Conservation (phyloP, 2,113 vertebrate species). For the Onychorhynchus coronatus region DNA sequence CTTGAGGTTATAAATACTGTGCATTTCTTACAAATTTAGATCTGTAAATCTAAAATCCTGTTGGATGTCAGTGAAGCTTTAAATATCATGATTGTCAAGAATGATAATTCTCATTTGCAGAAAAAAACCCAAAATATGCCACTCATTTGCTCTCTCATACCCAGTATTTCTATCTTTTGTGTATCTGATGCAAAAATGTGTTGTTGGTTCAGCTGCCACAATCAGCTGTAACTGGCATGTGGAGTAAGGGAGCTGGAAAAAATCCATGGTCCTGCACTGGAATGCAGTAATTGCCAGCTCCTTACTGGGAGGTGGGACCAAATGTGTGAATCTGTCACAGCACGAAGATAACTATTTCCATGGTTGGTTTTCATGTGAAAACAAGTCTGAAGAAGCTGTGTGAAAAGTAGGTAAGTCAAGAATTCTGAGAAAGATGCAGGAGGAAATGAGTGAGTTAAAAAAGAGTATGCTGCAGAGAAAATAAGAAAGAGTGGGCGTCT, state of each 20-base stretch:
- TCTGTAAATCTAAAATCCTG: neutral
- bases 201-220: neutral
- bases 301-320: neutral
- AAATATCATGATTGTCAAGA: neutral
- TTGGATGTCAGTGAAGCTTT: neutral
- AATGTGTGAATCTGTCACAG: neutral
- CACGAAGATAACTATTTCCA: neutral
- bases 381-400: neutral
- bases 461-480: constrained; percentile 7
- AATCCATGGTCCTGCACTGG: neutral
- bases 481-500: constrained; percentile 13
- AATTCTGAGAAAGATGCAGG: neutral
- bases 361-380: neutral
- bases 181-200: neutral
- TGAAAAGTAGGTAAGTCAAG: neutral
- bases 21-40: neutral
- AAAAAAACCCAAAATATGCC: neutral
- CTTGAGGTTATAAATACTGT: neutral
- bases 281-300: constrained; percentile 17
- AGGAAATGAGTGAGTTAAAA: neutral
- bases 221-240: neutral
- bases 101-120: neutral
- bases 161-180: neutral
- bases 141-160: neutral
- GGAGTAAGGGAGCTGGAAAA: neutral